Evolutionary conservation across 2,113 vertebrate genomes (phyloP), one percentile per base, ranked within the genome.

Genomic region (Cyprinus carpio): DNA sequence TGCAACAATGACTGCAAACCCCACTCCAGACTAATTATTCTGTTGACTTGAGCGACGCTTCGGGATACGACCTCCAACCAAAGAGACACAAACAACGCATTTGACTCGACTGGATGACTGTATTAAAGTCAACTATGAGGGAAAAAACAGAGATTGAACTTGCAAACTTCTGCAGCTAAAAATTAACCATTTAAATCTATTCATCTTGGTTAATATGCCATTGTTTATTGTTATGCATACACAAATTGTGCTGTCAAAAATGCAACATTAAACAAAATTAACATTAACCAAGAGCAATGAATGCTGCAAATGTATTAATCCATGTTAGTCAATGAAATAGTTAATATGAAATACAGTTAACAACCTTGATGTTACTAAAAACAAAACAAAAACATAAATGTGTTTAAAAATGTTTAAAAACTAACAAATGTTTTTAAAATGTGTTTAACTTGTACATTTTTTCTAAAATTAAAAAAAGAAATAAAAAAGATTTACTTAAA

Each of bases 21-120:
- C 65, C 75, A 71, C 6, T 74, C 72, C 62, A 60, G 37, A 86
- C 31, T 29, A 67, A 81, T 69, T 67, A 81, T 81, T 72, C 81
- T 56, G 67, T 31, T n/a, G 76, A 34, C 76, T 79, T 3, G 27
- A 37, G 75, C 75, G 0, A 29, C 15, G 8, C 0, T 37, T 71
- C 18, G 11, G 3, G 16, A 58, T 23, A 25, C 6, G 2, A 9
- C 20, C 75, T 37, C 20, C 0, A 16, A 60, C 56, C 0, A 37
- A 37, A 34, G 31, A 40, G 5, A 79, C 31, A 25, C 23, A 60
- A n/a, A 60, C 56, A 11, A 75, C 31, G 4, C 18, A 2, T 71
- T n/a, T 71, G 18, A 71, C 67, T 40, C 2, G 31, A 20, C 10
- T 40, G 20, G 4, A 71, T 6, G 25, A 20, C 6, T 49, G 25